Evolutionary conservation across 1,140 invertebrate species (phyloP).

Genomic region (Dysdera silvatica): DNA sequence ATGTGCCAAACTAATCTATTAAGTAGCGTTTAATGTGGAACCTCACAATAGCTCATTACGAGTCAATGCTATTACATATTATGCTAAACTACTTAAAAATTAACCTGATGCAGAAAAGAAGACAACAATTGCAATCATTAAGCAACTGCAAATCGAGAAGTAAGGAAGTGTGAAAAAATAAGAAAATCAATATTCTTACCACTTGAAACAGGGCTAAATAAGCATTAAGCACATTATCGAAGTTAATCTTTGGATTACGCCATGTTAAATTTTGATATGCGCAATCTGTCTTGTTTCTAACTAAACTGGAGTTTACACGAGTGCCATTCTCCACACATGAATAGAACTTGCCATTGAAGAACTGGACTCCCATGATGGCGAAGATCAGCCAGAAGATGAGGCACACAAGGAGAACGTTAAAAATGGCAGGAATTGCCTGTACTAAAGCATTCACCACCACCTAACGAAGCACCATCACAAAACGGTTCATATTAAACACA

Average conservation of each 20-base stretch:
- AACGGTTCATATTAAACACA: too few relatives aligned
- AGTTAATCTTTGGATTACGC: slow-evolving; percentile 95
- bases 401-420: slow-evolving; percentile 84
- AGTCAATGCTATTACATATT: too few relatives aligned
- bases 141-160: too few relatives aligned
- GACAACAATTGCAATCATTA: too few relatives aligned
- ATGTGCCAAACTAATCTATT: too few relatives aligned
- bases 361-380: slow-evolving; percentile 81
- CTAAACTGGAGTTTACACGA: slow-evolving; percentile 69
- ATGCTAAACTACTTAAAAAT: too few relatives aligned
- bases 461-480: slow-evolving; percentile 47
- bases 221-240: slow-evolving; percentile 95
- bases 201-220: slow-evolving; percentile 97
- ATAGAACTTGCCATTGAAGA: slow-evolving; percentile 83
- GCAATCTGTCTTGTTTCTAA: slow-evolving; percentile 74
- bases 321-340: slow-evolving; percentile 70
- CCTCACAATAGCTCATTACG: too few relatives aligned
- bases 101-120: too few relatives aligned
- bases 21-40: too few relatives aligned
- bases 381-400: slow-evolving; percentile 88
- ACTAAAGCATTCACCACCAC: slow-evolving; percentile 90
- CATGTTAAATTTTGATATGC: slow-evolving; percentile 84
- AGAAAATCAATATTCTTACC: slow-evolving; percentile 36
- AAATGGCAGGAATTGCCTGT: slow-evolving; percentile 91
- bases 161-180: too few relatives aligned